Base-by-base conservation (phyloP, 2,113 vertebrate species). In the Calyptomena viridis region DNA sequence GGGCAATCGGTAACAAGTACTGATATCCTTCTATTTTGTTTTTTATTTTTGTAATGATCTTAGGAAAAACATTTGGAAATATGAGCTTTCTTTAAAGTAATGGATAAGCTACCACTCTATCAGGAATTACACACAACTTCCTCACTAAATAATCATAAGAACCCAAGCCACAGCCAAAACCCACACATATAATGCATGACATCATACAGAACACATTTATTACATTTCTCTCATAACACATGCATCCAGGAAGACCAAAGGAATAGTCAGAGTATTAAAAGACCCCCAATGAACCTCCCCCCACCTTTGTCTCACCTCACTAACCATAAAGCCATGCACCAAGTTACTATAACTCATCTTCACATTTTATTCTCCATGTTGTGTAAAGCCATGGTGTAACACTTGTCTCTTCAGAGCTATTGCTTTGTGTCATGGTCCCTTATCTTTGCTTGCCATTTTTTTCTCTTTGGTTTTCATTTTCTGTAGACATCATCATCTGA, bases 121-220 rank as follows among this genome's bases (percentile, higher is more conserved):
- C 97, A 97, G 94, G 94, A 98, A 97, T 97, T 97, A 96, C 84
- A 93, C 12, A 31, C 82, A 90, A 89, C 95, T 98, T 98, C 96
- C 96, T 97, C 86, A 95, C 95, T 97, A 95, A 97, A 96, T 97
- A 98, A 98, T 97, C 96, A 96, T 95, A 94, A 93, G 94, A 98
- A 98, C 96, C 97, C 68, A 96, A 97, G 97, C 90, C 98, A 95
- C 93, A 96, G 95, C 75, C 92, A 93, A 93, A 97, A 97, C 97
- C 95, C 90, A 93, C 90, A 96, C 84, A 85, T 60, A 89, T 84
- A 95, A 96, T 90, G 76, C 80, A 95, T 94, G 93, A 96, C 96
- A 96, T 78, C 27, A 93, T 79, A 88, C 5, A 19, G 96, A 97
- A 92, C 44, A 78, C 56, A 64, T 91, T 85, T 50, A 91, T 89